These are phyloP conservation scores for Drepana arcuata DNA, from an alignment of 1,140 invertebrate species.

Conservation along the genomic window DNA sequence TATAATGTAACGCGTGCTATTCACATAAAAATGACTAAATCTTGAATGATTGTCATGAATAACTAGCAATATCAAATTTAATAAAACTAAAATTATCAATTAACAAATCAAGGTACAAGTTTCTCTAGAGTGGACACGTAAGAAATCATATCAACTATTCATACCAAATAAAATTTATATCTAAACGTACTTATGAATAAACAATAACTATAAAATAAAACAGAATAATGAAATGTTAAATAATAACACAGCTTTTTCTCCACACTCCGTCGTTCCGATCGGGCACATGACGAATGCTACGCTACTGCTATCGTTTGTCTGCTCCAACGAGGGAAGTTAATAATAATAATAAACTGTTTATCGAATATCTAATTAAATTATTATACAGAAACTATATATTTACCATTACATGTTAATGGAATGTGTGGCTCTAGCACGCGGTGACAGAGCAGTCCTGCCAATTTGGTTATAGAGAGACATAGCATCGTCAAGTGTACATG, in stretches of 20 bases:
- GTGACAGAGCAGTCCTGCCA: no score
- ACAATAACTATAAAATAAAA: conserved; percentile 70
- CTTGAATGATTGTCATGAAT: conserved; percentile 58
- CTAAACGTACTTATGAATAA: conserved; percentile 67
- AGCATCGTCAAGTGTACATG: conserved; percentile 59
- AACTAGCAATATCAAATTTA: conserved; percentile 59
- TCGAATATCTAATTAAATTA: conserved; percentile 21
- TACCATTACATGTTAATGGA: conserved; percentile 55
- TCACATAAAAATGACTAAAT: conserved; percentile 31
- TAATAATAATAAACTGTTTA: no score
- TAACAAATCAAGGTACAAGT: conserved; percentile 65
- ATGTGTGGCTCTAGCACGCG: conserved; percentile 55
- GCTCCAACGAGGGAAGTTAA: background rate
- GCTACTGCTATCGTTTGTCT: conserved; percentile 24
- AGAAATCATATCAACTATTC: conserved; percentile 59
- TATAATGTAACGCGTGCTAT: conserved; percentile 26
- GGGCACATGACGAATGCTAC: conserved; percentile 49
- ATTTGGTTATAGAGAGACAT: conserved; percentile 28
- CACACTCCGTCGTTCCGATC: conserved; percentile 47
- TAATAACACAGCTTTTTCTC: conserved; percentile 68
- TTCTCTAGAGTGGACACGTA: conserved; percentile 51
- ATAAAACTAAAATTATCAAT: conserved; percentile 57
- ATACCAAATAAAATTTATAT: conserved; percentile 67
- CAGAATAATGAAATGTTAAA: conserved; percentile 68
- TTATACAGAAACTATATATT: conserved; percentile 39